A percentile compares a stretch with the other conserved stretches of the same genome.
Conservation (phyloP, 1,140 invertebrate genomes). For the Artemia franciscana region DNA sequence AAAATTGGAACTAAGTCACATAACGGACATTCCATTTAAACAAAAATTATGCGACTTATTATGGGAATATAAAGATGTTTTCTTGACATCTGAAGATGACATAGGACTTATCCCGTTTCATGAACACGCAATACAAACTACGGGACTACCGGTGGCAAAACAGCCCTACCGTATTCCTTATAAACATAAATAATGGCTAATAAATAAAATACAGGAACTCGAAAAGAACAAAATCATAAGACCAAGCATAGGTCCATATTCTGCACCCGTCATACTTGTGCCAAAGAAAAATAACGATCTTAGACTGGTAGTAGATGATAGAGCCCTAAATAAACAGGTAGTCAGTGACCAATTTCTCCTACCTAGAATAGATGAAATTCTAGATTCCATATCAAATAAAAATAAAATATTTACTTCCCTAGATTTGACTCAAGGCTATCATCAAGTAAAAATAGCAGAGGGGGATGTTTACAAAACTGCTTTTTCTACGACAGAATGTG, state of each 20-base stretch:
- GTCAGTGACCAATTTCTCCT: too few relatives aligned
- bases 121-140: not conserved
- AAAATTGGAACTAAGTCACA: not conserved
- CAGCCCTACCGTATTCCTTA: not conserved
- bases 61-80: not conserved
- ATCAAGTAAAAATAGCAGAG: too few relatives aligned
- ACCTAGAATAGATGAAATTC: too few relatives aligned
- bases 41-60: not conserved
- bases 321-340: constrained; percentile 21
- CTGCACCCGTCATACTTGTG: not conserved
- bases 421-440: too few relatives aligned
- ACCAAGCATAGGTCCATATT: not conserved
- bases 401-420: too few relatives aligned
- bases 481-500: too few relatives aligned
- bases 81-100: not conserved
- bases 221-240: constrained; percentile 6
- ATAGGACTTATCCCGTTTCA: not conserved
- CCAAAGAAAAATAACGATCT: not conserved
- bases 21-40: not conserved
- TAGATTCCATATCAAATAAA: too few relatives aligned
- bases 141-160: not conserved
- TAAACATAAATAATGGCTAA: not conserved
- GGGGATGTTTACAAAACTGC: too few relatives aligned
- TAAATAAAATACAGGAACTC: constrained; percentile 6
- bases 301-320: constrained; percentile 24